phyloP scores from a whole-genome alignment of 2,113 vertebrate species.

The Neopipo cinnamomea region DNA sequence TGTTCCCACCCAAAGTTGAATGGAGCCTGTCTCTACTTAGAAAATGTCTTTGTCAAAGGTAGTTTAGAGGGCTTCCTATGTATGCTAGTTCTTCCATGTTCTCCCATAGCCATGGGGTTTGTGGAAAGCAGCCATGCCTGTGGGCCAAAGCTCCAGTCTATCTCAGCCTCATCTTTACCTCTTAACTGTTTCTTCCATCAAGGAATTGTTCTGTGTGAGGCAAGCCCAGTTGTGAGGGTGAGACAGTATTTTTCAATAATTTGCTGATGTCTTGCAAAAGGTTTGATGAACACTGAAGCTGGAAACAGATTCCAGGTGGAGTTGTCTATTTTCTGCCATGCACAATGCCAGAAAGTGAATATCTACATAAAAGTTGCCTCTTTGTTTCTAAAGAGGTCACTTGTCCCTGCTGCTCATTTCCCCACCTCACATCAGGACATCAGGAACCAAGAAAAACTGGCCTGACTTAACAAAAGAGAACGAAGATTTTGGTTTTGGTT shows the following conservation, averaged over 20 bases:
- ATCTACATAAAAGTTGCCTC: neutral
- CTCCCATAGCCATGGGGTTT: neutral
- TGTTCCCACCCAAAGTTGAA: neutral
- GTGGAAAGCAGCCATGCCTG: neutral
- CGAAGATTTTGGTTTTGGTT: neutral
- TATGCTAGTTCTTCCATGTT: neutral
- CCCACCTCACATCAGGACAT: neutral
- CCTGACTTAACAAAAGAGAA: neutral
- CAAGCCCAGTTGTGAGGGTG: neutral
- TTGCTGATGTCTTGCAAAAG: neutral
- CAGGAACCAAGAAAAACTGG: neutral
- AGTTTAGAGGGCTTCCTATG: neutral
- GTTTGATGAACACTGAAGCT: neutral
- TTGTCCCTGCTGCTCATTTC: neutral
- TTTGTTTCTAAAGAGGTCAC: neutral
- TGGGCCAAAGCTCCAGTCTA: neutral
- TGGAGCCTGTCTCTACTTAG: neutral
- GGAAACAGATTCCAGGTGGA: neutral
- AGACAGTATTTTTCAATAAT: neutral
- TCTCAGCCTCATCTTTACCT: neutral
- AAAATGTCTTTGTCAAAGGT: neutral
- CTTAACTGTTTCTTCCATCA: neutral
- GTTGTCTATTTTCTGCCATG: neutral
- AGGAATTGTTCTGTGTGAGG: neutral
- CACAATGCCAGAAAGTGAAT: neutral